A percentile compares a stretch with the other conserved stretches of the same genome.
Conservation (phyloP, 2,888 invertebrate species). For the Eubasilissa splendida region DNA sequence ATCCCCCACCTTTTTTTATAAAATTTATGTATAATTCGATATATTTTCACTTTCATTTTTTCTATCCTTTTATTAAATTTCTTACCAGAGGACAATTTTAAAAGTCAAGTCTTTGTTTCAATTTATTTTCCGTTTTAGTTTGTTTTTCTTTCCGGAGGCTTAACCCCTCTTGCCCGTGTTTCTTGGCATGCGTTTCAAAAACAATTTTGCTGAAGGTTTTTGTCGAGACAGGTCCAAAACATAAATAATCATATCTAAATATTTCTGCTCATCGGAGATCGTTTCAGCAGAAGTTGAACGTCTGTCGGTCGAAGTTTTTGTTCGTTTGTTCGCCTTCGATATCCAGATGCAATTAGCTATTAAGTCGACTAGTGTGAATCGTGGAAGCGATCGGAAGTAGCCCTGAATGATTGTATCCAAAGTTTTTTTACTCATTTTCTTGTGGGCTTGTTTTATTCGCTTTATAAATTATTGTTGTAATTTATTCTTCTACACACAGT, state of each 20-base stretch:
- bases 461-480: no score
- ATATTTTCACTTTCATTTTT: no score
- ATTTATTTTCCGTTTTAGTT: background rate
- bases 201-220: background rate
- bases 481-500: no score
- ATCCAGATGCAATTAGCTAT: background rate
- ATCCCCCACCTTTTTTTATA: no score
- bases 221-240: background rate
- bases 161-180: background rate
- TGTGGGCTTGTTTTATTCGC: no score
- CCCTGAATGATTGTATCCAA: no score
- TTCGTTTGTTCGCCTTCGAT: background rate
- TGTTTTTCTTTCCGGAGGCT: background rate
- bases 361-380: background rate
- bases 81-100: no score
- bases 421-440: no score
- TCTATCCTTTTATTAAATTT: no score
- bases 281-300: background rate
- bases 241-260: slow-evolving; percentile 20
- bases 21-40: no score
- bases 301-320: background rate
- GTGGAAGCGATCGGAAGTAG: no score
- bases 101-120: no score
- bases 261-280: background rate
- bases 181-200: background rate